phyloP scores from a whole-genome alignment of 2,888 invertebrate species.

The Neoscelio sp. region DNA sequence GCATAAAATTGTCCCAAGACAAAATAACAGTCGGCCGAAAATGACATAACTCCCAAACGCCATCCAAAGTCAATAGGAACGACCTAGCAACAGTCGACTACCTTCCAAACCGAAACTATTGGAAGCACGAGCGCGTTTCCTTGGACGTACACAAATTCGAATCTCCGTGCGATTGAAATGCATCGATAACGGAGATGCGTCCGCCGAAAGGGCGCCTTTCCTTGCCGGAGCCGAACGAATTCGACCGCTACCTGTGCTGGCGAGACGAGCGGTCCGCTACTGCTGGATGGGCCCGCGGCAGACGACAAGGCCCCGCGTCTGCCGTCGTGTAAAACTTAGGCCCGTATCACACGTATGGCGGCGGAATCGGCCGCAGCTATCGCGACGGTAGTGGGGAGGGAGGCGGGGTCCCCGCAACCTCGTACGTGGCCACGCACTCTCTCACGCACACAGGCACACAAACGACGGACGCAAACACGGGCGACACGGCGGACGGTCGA shows the following conservation, averaged over 20 bases:
- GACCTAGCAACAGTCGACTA: background rate
- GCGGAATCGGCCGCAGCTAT: slow-evolving; percentile 56
- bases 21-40: too few species aligned
- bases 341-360: slow-evolving; percentile 71
- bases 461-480: slow-evolving; percentile 83
- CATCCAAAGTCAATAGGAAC: too few species aligned
- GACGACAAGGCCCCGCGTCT: slow-evolving; percentile 37
- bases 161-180: slow-evolving; percentile 40
- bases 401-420: slow-evolving; percentile 75
- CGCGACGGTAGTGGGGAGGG: slow-evolving; percentile 70
- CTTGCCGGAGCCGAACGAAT: background rate
- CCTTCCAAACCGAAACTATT: too few species aligned
- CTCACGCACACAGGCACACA: slow-evolving; percentile 79
- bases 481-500: slow-evolving; percentile 41
- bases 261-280: slow-evolving; percentile 24
- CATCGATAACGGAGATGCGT: slow-evolving; percentile 22
- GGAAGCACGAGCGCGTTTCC: slow-evolving; percentile 17
- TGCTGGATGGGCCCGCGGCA: slow-evolving; percentile 19
- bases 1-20: too few species aligned
- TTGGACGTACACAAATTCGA: slow-evolving; percentile 18
- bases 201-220: slow-evolving; percentile 34
- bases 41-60: too few species aligned
- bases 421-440: slow-evolving; percentile 83
- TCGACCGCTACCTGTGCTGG: slow-evolving; percentile 15
- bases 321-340: slow-evolving; percentile 51